Conservation (phyloP, 2,113 vertebrate species). For the Ptyas mucosa region DNA sequence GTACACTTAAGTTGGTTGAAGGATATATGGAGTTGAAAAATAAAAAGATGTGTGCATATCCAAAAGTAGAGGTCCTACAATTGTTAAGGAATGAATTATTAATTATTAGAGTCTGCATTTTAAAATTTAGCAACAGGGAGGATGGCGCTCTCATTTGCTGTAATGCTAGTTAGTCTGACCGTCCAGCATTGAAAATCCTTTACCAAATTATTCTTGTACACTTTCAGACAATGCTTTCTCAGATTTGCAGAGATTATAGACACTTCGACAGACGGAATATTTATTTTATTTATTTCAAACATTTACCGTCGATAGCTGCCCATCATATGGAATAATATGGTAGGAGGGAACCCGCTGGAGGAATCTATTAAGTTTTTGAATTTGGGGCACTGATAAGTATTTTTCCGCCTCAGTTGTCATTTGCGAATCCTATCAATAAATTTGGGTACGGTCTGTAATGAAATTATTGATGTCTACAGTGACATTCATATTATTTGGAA, state of each 20-base stretch:
- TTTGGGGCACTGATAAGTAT: neutral
- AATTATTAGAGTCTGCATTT: neutral
- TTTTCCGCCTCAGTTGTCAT: neutral
- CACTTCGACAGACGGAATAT: neutral
- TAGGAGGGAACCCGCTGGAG: neutral
- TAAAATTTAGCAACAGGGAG: neutral
- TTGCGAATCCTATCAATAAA: neutral
- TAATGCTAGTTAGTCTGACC: neutral
- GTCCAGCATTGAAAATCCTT: neutral
- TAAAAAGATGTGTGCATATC: neutral
- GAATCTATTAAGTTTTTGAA: neutral
- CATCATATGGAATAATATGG: neutral
- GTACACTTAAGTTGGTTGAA: neutral
- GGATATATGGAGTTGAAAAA: neutral
- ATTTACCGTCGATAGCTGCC: neutral
- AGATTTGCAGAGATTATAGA: neutral
- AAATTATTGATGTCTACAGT: neutral
- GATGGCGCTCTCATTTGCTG: neutral
- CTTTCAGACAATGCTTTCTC: neutral
- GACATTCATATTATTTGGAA: neutral
- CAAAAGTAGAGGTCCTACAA: neutral
- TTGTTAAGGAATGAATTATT: neutral
- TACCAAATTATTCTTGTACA: neutral
- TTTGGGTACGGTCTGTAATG: neutral
- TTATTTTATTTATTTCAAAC: neutral